Evolutionary conservation across 2,113 vertebrate species (phyloP).

Genomic region (Axis porcinus): DNA sequence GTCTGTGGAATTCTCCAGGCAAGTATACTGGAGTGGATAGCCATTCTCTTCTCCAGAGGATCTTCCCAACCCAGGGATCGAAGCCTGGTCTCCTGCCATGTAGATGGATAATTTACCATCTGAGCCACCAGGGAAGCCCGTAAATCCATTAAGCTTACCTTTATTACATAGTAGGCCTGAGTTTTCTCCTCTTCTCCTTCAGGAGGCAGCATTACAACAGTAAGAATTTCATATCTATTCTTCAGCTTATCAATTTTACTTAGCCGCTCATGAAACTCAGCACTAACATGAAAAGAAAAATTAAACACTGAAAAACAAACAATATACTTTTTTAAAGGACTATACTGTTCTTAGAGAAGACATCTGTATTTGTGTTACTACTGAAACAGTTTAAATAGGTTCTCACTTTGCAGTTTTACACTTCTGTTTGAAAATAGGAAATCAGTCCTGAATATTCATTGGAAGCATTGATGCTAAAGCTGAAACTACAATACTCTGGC

Average conservation of each 20-base stretch:
- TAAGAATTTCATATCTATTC: slow-evolving; percentile 89
- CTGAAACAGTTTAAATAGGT: not conserved
- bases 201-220: slow-evolving; percentile 83
- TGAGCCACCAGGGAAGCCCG: not conserved
- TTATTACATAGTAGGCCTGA: slow-evolving; percentile 90
- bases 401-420: not conserved
- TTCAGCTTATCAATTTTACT: slow-evolving; percentile 90
- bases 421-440: not conserved
- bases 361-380: not conserved
- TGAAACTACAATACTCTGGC: not conserved
- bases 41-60: not conserved
- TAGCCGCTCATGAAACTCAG: slow-evolving; percentile 87
- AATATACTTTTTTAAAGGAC: not conserved
- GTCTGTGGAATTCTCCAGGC: not conserved
- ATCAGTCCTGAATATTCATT: not conserved
- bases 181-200: slow-evolving; percentile 91
- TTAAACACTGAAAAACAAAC: not conserved
- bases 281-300: slow-evolving; percentile 77
- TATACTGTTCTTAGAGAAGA: not conserved
- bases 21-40: not conserved
- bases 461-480: not conserved
- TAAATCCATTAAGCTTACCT: slow-evolving; percentile 79
- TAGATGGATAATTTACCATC: not conserved
- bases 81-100: not conserved
- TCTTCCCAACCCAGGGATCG: not conserved